Base-by-base conservation (phyloP, 2,888 invertebrate species). In the Dioctria rufipes region DNA sequence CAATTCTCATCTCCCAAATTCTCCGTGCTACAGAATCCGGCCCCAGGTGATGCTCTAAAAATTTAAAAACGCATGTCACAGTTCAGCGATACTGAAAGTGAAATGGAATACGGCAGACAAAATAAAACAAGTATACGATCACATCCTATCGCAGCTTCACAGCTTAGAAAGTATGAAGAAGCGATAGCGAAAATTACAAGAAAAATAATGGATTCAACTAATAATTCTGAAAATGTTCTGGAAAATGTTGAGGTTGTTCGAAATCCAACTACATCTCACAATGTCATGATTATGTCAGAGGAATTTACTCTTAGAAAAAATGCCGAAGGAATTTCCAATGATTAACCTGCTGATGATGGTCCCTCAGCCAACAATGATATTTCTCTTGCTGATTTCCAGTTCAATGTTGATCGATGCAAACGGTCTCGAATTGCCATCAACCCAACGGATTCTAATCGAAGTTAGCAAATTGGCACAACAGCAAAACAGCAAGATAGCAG, bases 51-150 rank as follows among this genome's bases (percentile, higher is more conserved):
- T 51, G 51, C 51, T 51, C 51, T 51, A 11, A 6, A 51, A 51
- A 51, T 51, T 11, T 2, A 51, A 51, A 51, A 51, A 51, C 51
- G 2, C 51, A 51, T 51, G 51, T 9, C 51, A 51, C 51, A 51
- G 51, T 51, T 51, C 51, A 51, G 51, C 11, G 51, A 51, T 51
- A 51, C 51, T 9, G 51, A 51, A 51, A 51, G 51, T 51, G 51
- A 51, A 51, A 6, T 51, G 51, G 51, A 51, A 2, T 51, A 51
- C 51, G 11, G 8, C 51, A 51, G 51, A 51, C 51, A 51, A 51
- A 51, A 51, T 51, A 51, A 51, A 9, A 6, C 51, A 11, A 2
- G 11, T 6, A 51, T 2, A 11, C 51, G 51, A 51, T 9, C 8
- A 9, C 51, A 51, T 51, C 51, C 6, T 11, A 11, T 51, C 8